Conservation (phyloP, 2,113 vertebrate genomes). For the Orientallactaga bullata region DNA sequence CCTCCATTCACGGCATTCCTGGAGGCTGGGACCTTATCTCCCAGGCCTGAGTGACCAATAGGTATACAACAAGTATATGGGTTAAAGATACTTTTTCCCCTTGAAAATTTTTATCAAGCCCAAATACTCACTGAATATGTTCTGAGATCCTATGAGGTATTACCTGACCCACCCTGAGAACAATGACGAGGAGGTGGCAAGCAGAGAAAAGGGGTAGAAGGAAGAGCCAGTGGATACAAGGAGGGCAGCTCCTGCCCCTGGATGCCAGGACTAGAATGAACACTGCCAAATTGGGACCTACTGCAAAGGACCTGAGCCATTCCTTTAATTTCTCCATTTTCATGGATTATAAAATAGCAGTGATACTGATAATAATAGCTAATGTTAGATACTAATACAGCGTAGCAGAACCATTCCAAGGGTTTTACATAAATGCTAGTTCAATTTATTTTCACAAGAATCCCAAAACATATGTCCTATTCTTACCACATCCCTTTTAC, state of each 20-base stretch:
- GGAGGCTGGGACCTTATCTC: background rate
- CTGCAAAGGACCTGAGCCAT: background rate
- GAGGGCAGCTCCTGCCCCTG: fast-evolving
- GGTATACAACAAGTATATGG: fast-evolving
- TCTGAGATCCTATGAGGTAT: background rate
- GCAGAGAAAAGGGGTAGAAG: background rate
- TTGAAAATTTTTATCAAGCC: background rate
- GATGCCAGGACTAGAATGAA: background rate
- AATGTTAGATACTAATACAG: background rate
- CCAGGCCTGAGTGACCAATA: background rate
- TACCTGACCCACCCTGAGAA: background rate
- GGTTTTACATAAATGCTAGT: background rate
- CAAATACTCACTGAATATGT: background rate
- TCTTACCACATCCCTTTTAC: background rate
- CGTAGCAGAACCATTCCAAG: background rate
- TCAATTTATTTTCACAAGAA: background rate
- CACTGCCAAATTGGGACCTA: background rate
- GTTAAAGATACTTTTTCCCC: background rate
- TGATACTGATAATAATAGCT: background rate
- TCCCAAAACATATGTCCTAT: background rate
- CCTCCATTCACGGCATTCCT: background rate
- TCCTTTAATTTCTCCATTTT: background rate
- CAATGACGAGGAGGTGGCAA: fast-evolving
- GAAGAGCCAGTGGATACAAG: background rate
- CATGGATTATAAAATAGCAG: background rate